phyloP scores from a whole-genome alignment of 2,797 vertebrate genomes.

The Sus cebifrons region DNA sequence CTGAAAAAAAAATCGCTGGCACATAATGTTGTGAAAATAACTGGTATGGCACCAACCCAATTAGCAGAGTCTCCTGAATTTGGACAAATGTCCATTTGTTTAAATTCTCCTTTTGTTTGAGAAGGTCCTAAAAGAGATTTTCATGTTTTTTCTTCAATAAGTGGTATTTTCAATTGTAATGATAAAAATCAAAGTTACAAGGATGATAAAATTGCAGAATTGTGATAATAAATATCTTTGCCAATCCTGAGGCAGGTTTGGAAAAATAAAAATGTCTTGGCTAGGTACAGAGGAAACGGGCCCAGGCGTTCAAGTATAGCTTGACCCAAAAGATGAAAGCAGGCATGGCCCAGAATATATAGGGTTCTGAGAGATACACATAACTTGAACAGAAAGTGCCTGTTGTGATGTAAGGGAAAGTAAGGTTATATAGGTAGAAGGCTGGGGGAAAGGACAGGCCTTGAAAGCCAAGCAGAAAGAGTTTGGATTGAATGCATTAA shows the following conservation, averaged over 20 bases:
- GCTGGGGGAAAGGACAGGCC: neutral
- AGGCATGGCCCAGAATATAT: neutral
- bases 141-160: neutral
- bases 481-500: neutral
- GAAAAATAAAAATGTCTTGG: neutral
- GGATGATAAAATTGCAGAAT: conserved; percentile 6
- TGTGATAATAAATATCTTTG: conserved; percentile 1
- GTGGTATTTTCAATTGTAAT: conserved; percentile 24
- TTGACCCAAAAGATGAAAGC: neutral
- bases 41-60: neutral
- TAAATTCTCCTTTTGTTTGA: conserved; percentile 3
- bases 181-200: neutral
- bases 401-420: neutral
- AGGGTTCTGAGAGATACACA: neutral
- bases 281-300: neutral
- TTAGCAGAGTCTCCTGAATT: conserved; percentile 13
- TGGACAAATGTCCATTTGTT: conserved; percentile 40
- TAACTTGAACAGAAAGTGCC: neutral
- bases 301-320: neutral
- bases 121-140: conserved; percentile 1
- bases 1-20: neutral
- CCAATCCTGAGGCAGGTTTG: neutral
- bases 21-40: neutral
- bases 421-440: neutral
- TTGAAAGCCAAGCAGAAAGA: neutral